Evolutionary conservation across 2,888 invertebrate species (phyloP).

Genomic region (Caenorhabditis sinica): DNA sequence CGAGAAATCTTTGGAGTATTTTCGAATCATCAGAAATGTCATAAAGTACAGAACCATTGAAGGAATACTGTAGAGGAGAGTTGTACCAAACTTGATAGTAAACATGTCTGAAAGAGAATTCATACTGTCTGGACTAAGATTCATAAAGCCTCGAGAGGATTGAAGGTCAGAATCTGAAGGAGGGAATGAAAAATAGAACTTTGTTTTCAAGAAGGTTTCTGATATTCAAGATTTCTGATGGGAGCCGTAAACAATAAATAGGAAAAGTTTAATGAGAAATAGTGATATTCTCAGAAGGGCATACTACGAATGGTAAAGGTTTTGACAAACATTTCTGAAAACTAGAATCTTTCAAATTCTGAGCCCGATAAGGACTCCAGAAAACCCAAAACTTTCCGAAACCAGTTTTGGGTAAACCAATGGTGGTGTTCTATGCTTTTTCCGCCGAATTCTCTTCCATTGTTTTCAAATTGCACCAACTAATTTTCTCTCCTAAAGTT

Average conservation of each 20-base stretch:
- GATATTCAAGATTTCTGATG: too few species aligned
- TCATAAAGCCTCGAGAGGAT: background rate
- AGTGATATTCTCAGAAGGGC: too few species aligned
- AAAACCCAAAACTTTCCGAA: background rate
- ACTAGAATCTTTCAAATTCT: too few species aligned
- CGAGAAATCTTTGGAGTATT: slow-evolving; percentile 53
- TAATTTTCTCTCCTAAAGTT: background rate
- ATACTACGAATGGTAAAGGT: too few species aligned
- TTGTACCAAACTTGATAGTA: slow-evolving; percentile 51
- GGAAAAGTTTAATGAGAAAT: too few species aligned
- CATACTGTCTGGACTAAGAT: background rate
- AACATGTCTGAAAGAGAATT: slow-evolving; percentile 52
- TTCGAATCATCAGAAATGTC: slow-evolving; percentile 32
- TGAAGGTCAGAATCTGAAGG: background rate
- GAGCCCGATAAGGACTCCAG: too few species aligned
- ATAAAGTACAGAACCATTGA: slow-evolving; percentile 43
- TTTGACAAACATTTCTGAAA: too few species aligned
- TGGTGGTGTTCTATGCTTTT: background rate
- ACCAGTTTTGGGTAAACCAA: background rate
- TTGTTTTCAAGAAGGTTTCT: background rate
- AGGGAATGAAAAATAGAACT: background rate
- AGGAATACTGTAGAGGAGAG: slow-evolving; percentile 50
- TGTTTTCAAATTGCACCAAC: background rate
- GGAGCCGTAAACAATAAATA: too few species aligned
- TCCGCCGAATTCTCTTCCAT: background rate